phyloP scores from a whole-genome alignment of 1,140 invertebrate genomes.

The Diabrotica undecimpunctata region DNA sequence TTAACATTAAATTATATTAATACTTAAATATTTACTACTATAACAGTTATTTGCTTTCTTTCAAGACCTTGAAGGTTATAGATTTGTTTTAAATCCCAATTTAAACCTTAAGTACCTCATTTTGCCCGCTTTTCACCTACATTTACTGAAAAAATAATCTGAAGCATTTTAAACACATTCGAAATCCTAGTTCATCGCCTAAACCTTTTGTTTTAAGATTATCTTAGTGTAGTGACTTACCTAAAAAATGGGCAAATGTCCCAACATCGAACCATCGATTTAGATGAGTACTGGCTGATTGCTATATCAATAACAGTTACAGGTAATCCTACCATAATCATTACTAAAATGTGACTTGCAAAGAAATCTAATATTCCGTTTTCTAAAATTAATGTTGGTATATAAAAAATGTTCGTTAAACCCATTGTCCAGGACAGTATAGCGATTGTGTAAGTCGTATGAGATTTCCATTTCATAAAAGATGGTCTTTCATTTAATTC shows the following conservation, averaged over 20 bases:
- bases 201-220: too few relatives aligned
- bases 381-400: neutral
- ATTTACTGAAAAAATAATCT: too few relatives aligned
- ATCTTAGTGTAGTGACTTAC: neutral
- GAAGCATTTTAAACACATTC: too few relatives aligned
- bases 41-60: too few relatives aligned
- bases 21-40: too few relatives aligned
- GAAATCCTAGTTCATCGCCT: too few relatives aligned
- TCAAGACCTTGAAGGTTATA: too few relatives aligned
- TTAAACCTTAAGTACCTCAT: too few relatives aligned
- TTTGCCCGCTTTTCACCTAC: too few relatives aligned
- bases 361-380: neutral
- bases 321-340: constrained; percentile 5
- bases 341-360: neutral
- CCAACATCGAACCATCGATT: constrained; percentile 5
- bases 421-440: constrained; percentile 8
- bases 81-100: too few relatives aligned
- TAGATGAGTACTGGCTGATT: constrained; percentile 9
- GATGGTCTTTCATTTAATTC: too few relatives aligned
- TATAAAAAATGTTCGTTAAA: constrained; percentile 2
- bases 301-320: constrained; percentile 6
- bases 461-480: constrained; percentile 7
- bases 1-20: too few relatives aligned
- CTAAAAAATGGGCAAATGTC: constrained; percentile 14
- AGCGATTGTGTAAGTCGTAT: constrained; percentile 4